Evolutionary conservation across 2,113 vertebrate species (phyloP).

Genomic region (Cynoglossus semilaevis): DNA sequence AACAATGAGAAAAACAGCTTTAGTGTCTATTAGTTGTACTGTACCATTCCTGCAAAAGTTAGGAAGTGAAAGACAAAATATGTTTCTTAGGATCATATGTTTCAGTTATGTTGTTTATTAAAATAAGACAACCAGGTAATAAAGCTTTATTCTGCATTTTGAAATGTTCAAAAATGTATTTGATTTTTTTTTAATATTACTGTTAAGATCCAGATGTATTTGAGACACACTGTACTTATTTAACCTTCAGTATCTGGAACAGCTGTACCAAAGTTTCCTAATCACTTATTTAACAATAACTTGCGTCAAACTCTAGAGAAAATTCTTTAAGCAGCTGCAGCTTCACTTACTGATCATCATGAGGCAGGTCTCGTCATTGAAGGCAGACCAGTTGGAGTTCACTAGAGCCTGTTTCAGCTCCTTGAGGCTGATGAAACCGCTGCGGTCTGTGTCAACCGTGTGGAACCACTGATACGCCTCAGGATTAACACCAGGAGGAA

Average conservation of each 20-base stretch:
- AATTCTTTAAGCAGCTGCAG: background rate
- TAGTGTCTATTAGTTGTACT: too few relatives aligned
- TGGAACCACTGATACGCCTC: slow-evolving; percentile 95
- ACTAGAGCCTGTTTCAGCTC: slow-evolving; percentile 93
- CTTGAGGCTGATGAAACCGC: slow-evolving; percentile 87
- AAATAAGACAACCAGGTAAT: too few relatives aligned
- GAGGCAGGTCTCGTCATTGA: slow-evolving; percentile 91
- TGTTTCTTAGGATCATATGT: too few relatives aligned
- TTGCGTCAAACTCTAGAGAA: background rate
- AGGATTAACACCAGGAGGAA: slow-evolving; percentile 82
- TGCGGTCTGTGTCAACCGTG: slow-evolving; percentile 84
- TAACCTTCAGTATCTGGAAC: slow-evolving; percentile 4
- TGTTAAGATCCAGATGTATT: too few relatives aligned
- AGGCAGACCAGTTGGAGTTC: slow-evolving; percentile 92
- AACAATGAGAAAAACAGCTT: too few relatives aligned
- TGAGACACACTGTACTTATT: too few relatives aligned
- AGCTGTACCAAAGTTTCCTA: background rate
- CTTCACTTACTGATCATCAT: slow-evolving; percentile 93
- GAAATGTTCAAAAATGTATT: too few relatives aligned
- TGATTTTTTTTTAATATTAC: too few relatives aligned
- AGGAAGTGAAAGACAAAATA: too few relatives aligned
- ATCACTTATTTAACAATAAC: background rate
- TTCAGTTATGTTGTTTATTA: too few relatives aligned
- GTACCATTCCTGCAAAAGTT: too few relatives aligned
- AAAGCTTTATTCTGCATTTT: too few relatives aligned